These are phyloP conservation scores for Melanocharis versteri DNA, from an alignment of 2,113 vertebrate genomes.

Conservation along the genomic window DNA sequence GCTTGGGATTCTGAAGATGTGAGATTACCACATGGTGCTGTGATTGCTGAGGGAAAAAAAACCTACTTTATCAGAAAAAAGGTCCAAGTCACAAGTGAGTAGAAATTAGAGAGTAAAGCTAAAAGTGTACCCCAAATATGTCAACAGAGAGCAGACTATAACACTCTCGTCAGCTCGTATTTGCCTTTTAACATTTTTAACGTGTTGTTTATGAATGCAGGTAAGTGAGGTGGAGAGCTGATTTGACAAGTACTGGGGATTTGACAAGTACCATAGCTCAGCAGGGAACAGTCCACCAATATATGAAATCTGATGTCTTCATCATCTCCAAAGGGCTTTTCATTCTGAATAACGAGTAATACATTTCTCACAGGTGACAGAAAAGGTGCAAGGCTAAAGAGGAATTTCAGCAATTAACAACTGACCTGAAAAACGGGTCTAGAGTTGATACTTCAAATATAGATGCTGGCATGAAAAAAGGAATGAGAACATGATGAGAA, in stretches of 20 bases:
- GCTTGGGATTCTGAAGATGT: background rate
- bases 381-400: background rate
- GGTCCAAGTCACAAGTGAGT: background rate
- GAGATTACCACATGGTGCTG: background rate
- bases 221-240: background rate
- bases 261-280: background rate
- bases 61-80: background rate
- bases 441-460: conserved; percentile 9
- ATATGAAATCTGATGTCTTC: background rate
- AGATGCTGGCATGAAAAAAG: background rate
- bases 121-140: background rate
- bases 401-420: background rate
- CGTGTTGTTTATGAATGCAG: background rate
- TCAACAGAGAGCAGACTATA: background rate
- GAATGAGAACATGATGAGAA: background rate
- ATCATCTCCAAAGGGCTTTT: background rate
- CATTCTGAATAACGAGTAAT: background rate
- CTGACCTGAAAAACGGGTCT: background rate
- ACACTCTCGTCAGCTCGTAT: background rate
- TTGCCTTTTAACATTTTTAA: background rate
- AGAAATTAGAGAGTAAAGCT: background rate
- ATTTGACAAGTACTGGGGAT: background rate
- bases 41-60: background rate
- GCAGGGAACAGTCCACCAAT: background rate
- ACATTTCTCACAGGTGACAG: background rate